Evolutionary conservation across 2,113 vertebrate genomes (phyloP).

Genomic region (Coptodon rendalli): DNA sequence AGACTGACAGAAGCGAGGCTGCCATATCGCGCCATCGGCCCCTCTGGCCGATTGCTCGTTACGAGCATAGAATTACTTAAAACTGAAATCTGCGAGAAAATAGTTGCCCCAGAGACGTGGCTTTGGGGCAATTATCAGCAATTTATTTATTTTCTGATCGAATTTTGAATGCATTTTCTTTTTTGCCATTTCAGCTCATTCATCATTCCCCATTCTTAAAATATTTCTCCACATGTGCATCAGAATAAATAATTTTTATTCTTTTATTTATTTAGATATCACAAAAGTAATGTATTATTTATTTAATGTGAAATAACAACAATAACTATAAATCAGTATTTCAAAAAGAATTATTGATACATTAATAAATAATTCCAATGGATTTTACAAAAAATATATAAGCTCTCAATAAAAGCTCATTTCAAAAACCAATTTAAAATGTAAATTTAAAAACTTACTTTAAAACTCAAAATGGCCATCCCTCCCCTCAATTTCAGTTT

Average conservation of each 20-base stretch:
- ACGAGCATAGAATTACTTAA: background rate
- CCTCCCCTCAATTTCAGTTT: accelerated
- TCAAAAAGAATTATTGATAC: background rate
- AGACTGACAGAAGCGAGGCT: too few species aligned
- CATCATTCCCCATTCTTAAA: background rate
- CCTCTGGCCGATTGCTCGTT: too few species aligned
- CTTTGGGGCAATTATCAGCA: background rate
- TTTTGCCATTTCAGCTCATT: background rate
- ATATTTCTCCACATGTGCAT: background rate
- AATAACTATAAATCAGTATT: background rate
- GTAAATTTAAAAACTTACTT: background rate
- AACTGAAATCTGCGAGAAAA: background rate
- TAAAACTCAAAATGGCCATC: background rate
- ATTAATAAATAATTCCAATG: accelerated
- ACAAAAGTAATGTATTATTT: background rate
- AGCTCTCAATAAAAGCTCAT: background rate
- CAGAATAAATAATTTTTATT: background rate
- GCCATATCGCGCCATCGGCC: too few species aligned
- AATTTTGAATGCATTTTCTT: background rate
- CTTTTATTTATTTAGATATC: background rate
- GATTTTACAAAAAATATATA: accelerated
- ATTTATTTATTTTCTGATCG: background rate
- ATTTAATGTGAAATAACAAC: accelerated
- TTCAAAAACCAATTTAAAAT: accelerated
- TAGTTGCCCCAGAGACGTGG: background rate